Conservation (phyloP, 2,888 invertebrate species). For the Mimas tiliae region DNA sequence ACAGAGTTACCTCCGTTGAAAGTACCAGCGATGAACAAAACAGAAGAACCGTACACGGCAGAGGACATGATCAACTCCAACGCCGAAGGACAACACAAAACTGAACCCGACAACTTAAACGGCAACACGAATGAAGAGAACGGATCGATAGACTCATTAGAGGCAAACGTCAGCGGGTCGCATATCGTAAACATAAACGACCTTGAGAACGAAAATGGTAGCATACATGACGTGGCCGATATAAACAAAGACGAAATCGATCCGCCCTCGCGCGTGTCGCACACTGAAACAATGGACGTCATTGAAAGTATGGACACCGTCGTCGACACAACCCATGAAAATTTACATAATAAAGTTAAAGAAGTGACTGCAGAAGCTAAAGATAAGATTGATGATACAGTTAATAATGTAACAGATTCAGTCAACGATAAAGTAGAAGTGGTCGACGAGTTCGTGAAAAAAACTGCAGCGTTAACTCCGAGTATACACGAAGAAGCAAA, state of each 20-base stretch:
- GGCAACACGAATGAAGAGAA: constrained; percentile 69
- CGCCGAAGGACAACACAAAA: constrained; percentile 50
- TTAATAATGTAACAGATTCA: constrained; percentile 47
- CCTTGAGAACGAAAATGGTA: constrained; percentile 70
- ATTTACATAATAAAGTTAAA: constrained; percentile 33
- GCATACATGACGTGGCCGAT: constrained; percentile 64
- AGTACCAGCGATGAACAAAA: constrained; percentile 68
- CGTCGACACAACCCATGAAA: constrained; percentile 40
- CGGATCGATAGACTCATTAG: constrained; percentile 78
- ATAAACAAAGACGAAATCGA: constrained; percentile 59
- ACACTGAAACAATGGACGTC: constrained; percentile 46
- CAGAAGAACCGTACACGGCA: constrained; percentile 52
- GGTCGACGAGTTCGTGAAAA: constrained; percentile 68
- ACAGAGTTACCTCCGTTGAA: constrained; percentile 77
- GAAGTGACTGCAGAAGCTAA: constrained; percentile 35
- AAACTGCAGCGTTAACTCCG: constrained; percentile 61
- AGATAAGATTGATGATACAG: constrained; percentile 50
- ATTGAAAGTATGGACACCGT: constrained; percentile 56
- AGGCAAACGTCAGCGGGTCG: constrained; percentile 81
- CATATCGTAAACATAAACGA: constrained; percentile 82
- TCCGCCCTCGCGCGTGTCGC: constrained; percentile 40
- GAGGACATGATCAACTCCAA: constrained; percentile 70
- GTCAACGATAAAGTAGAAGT: constrained; percentile 63
- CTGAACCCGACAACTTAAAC: constrained; percentile 55
- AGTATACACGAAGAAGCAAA: constrained; percentile 60